These are phyloP conservation scores for Clarias fuscus DNA, from an alignment of 2,797 vertebrate genomes.

Conservation along the genomic window DNA sequence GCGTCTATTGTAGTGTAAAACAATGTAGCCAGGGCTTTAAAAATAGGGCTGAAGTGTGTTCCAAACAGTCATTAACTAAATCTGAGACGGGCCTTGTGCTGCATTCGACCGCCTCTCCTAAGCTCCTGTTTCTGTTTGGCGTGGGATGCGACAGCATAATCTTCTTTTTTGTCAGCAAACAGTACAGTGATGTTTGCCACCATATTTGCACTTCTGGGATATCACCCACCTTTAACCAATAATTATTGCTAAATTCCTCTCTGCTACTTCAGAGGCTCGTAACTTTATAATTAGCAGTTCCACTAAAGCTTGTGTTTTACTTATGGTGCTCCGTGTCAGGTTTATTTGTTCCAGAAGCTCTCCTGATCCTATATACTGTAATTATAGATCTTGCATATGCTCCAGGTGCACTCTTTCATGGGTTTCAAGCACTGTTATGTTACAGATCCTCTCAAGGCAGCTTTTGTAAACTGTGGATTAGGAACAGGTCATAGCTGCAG, in stretches of 20 bases:
- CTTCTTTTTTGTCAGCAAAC: not conserved
- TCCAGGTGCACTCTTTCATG: constrained; percentile 19
- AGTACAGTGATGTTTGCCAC: not conserved
- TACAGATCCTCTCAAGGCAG: not conserved
- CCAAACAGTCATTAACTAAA: constrained; percentile 6
- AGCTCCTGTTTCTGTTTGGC: constrained; percentile 1
- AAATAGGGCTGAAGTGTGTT: not conserved
- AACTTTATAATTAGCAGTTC: constrained; percentile 21
- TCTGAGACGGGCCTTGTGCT: not conserved
- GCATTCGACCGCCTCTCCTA: not conserved
- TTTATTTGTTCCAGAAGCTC: constrained; percentile 15
- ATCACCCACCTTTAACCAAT: not conserved
- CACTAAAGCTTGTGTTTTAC: constrained; percentile 23
- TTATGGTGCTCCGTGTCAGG: not conserved
- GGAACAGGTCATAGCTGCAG: not conserved
- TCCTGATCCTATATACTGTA: not conserved
- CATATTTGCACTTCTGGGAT: not conserved
- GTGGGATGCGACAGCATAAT: not conserved
- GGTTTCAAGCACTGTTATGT: not conserved
- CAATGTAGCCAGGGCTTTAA: not conserved
- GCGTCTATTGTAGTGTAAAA: not conserved
- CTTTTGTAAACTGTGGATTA: not conserved
- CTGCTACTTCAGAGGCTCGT: not conserved
- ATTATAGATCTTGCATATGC: constrained; percentile 14
- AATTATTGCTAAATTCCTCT: constrained; percentile 6